These are phyloP conservation scores for Enteromius viviparus DNA, from an alignment of 2,797 vertebrate species.

Conservation along the genomic window DNA sequence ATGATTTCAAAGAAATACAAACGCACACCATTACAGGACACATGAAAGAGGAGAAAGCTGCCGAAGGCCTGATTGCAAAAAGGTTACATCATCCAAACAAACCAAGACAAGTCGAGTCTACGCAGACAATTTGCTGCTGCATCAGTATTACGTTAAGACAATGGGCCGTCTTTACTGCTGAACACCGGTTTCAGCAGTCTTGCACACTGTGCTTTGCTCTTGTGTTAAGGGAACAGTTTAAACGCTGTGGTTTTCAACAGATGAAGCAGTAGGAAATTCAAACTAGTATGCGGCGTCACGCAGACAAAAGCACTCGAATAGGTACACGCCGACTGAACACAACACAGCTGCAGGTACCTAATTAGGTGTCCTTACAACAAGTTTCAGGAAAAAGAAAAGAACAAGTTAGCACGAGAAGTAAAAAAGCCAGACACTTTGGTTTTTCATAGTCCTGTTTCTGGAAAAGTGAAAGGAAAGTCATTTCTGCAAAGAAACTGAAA, in stretches of 20 bases:
- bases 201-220: slow-evolving; percentile 55
- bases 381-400: background rate
- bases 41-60: slow-evolving; percentile 62
- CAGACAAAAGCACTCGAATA: slow-evolving; percentile 13
- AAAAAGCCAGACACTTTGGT: background rate
- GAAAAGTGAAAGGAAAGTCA: slow-evolving; percentile 1
- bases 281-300: slow-evolving; percentile 27
- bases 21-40: slow-evolving; percentile 58
- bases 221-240: slow-evolving; percentile 29
- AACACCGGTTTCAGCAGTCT: slow-evolving; percentile 63
- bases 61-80: slow-evolving; percentile 67
- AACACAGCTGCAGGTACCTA: slow-evolving; percentile 34
- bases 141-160: slow-evolving; percentile 64
- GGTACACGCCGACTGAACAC: background rate
- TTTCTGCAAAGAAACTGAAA: background rate
- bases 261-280: slow-evolving; percentile 38
- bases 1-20: slow-evolving; percentile 63
- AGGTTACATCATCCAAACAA: slow-evolving; percentile 70
- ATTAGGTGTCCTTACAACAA: slow-evolving; percentile 28
- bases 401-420: slow-evolving; percentile 1
- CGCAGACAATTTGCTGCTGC: slow-evolving; percentile 58
- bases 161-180: slow-evolving; percentile 55
- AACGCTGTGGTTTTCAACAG: slow-evolving; percentile 40
- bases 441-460: background rate
- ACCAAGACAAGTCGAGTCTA: slow-evolving; percentile 64